Conservation (phyloP, 2,797 vertebrate species). For the Myripristis murdjan region DNA sequence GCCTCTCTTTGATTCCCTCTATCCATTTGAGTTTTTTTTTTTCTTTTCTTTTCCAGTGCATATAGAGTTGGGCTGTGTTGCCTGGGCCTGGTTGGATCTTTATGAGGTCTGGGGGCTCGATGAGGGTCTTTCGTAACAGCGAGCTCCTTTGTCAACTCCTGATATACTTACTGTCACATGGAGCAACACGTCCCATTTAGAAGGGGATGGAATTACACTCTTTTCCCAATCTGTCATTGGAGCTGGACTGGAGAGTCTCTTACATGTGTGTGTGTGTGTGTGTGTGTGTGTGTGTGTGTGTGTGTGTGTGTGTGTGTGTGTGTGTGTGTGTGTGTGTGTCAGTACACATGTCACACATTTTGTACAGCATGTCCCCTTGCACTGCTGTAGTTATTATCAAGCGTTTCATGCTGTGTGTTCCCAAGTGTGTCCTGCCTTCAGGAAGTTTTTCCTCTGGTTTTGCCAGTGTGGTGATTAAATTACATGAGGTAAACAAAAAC, state of each 20-base stretch:
- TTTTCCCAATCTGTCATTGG: slow-evolving; percentile 54
- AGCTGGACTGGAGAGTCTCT: slow-evolving; percentile 37
- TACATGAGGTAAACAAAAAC: slow-evolving; percentile 19
- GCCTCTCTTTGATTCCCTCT: neutral
- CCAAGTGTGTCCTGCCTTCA: slow-evolving; percentile 43
- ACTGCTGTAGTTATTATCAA: slow-evolving; percentile 39
- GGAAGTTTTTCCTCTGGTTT: slow-evolving; percentile 53
- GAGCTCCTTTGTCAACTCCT: slow-evolving; percentile 48
- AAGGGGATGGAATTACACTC: slow-evolving; percentile 59
- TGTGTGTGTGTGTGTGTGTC: neutral
- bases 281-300: slow-evolving; percentile 25
- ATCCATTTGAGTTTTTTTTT: neutral
- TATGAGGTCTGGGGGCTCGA: slow-evolving; percentile 25
- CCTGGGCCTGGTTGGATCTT: slow-evolving; percentile 21
- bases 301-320: slow-evolving; percentile 2
- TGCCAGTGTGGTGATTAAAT: slow-evolving; percentile 52
- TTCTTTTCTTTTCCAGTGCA: neutral
- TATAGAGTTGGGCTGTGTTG: slow-evolving; percentile 5
- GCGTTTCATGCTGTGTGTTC: slow-evolving; percentile 18
- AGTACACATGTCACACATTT: slow-evolving; percentile 45
- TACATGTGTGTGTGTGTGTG: no score
- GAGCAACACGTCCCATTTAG: slow-evolving; percentile 40
- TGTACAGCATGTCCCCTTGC: slow-evolving; percentile 55
- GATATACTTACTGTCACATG: slow-evolving; percentile 29
- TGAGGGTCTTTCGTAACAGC: slow-evolving; percentile 44